Evolutionary conservation across 2,888 invertebrate genomes (phyloP).

Genomic region (Papilio protenor): DNA sequence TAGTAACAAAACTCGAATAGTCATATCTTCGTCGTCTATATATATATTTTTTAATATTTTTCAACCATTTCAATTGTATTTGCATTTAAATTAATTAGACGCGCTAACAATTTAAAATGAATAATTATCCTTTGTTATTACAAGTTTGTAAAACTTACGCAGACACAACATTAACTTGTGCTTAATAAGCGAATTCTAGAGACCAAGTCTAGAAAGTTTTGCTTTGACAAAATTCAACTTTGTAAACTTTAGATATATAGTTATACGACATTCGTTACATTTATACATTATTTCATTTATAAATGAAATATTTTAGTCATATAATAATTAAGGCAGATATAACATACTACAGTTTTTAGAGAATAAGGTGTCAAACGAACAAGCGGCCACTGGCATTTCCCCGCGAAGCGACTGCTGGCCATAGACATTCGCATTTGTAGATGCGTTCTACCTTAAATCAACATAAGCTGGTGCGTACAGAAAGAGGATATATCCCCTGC

Average conservation of each 20-base stretch:
- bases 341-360: too few species aligned
- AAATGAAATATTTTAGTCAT: neutral
- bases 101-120: neutral
- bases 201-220: constrained; percentile 15
- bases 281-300: neutral
- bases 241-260: neutral
- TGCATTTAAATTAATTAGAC: neutral
- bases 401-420: too few species aligned
- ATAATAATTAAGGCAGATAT: neutral
- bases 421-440: too few species aligned
- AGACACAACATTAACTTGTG: constrained; percentile 10
- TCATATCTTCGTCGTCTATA: neutral
- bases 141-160: neutral
- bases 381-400: too few species aligned
- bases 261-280: neutral
- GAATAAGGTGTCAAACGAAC: too few species aligned
- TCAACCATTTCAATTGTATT: too few species aligned
- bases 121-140: constrained; percentile 9
- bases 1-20: too few species aligned
- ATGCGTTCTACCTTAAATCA: too few species aligned
- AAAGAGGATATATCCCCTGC: too few species aligned
- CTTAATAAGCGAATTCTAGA: constrained; percentile 3
- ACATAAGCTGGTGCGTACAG: too few species aligned
- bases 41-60: too few species aligned
- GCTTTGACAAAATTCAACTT: constrained; percentile 11